A percentile compares a stretch with the other conserved stretches of the same genome.
Evolutionary conservation across 2,113 vertebrate genomes (phyloP).

Genomic region (Catharus bicknelli): DNA sequence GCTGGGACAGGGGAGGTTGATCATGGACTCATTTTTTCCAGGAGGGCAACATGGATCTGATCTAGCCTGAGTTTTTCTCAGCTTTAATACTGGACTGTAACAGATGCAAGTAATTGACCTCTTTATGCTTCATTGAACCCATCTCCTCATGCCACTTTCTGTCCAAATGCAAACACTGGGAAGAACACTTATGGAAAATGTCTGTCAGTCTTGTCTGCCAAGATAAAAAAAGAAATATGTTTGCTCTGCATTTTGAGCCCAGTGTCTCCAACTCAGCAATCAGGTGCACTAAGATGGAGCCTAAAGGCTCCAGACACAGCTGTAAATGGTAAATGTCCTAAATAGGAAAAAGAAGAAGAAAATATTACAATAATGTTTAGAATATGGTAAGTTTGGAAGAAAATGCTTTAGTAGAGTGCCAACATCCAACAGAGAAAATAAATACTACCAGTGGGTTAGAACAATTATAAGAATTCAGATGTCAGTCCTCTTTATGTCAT

Average conservation of each 20-base stretch:
- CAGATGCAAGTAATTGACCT: not conserved
- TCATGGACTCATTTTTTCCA: not conserved
- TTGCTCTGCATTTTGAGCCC: not conserved
- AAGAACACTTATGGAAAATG: not conserved
- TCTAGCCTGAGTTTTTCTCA: not conserved
- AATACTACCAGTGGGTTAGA: not conserved
- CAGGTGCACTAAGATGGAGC: not conserved
- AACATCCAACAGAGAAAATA: not conserved
- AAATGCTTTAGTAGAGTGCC: not conserved
- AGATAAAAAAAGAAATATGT: accelerated
- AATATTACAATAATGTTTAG: not conserved
- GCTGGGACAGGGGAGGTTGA: not conserved
- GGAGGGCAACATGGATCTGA: not conserved
- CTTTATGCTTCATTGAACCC: not conserved
- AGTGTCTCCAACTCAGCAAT: not conserved
- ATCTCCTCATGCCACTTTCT: not conserved
- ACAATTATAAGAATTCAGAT: not conserved
- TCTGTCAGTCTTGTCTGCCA: not conserved
- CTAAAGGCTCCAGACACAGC: not conserved
- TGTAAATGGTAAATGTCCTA: not conserved
- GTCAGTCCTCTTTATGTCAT: not conserved
- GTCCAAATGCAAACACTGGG: not conserved
- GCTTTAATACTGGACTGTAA: not conserved
- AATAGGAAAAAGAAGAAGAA: not conserved
- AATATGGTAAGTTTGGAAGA: not conserved